Evolutionary conservation across 2,113 vertebrate species (phyloP).

Genomic region (Campylomormyrus tamandua): DNA sequence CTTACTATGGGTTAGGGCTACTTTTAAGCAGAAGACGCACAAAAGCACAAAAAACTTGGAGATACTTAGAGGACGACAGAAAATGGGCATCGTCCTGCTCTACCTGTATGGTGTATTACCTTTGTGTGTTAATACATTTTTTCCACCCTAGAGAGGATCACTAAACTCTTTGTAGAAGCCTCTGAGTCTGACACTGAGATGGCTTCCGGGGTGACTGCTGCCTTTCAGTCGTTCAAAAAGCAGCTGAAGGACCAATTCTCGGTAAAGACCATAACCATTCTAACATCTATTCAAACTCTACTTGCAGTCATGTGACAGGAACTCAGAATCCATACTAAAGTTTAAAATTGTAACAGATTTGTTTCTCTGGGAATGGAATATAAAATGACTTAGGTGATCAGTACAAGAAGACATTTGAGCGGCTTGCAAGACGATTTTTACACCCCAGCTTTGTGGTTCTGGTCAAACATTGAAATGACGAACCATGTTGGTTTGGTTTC

Average conservation of each 20-base stretch:
- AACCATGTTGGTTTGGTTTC: background rate
- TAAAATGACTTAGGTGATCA: background rate
- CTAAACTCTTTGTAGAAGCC: slow-evolving; percentile 23
- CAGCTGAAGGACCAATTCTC: slow-evolving; percentile 61
- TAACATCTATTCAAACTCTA: background rate
- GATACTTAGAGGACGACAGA: background rate
- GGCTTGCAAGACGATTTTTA: background rate
- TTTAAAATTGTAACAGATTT: background rate
- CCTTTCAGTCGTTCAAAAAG: slow-evolving; percentile 62
- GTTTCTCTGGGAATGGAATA: background rate
- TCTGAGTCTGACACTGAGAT: slow-evolving; percentile 31
- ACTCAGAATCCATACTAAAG: background rate
- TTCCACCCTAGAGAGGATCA: background rate
- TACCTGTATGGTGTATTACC: background rate
- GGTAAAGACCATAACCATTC: slow-evolving; percentile 51
- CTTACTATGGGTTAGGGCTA: background rate
- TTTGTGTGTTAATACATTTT: background rate
- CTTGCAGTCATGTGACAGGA: background rate
- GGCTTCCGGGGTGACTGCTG: slow-evolving; percentile 46
- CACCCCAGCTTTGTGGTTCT: background rate
- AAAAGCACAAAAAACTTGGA: background rate
- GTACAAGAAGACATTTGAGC: background rate
- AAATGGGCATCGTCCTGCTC: background rate
- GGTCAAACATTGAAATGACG: background rate
- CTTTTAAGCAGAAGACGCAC: background rate